These are phyloP conservation scores for Meiosimyza decipiens DNA, from an alignment of 2,888 invertebrate genomes.

Conservation along the genomic window DNA sequence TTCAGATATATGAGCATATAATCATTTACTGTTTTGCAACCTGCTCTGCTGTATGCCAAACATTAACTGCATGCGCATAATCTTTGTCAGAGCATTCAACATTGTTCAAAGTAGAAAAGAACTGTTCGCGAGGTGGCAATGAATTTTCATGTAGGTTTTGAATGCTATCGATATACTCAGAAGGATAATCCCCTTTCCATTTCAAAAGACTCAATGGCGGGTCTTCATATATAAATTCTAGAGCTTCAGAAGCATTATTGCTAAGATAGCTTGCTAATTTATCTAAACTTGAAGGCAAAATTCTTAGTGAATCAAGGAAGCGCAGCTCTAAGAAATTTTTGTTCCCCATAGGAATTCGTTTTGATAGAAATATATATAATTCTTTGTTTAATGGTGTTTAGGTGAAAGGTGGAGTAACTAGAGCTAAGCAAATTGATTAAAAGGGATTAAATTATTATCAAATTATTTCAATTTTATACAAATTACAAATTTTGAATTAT, in stretches of 20 bases:
- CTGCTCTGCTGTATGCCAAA: too few species aligned
- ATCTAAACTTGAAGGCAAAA: constrained; percentile 33
- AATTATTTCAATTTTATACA: too few species aligned
- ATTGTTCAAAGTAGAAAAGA: neutral
- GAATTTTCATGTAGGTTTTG: neutral
- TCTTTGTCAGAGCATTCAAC: neutral
- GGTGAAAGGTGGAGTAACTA: too few species aligned
- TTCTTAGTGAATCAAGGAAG: constrained; percentile 27
- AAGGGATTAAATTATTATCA: too few species aligned
- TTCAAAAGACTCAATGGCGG: neutral
- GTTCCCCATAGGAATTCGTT: too few species aligned
- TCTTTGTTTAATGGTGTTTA: too few species aligned
- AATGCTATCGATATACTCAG: too few species aligned
- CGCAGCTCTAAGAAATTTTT: neutral
- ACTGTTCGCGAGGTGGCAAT: neutral
- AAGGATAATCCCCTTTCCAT: neutral
- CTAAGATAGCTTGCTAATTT: constrained; percentile 23
- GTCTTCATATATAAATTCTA: neutral
- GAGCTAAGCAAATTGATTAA: too few species aligned
- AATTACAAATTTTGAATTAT: too few species aligned
- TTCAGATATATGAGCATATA: constrained; percentile 45
- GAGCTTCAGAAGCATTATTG: neutral
- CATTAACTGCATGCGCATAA: neutral
- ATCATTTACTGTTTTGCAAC: too few species aligned
- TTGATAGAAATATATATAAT: too few species aligned